Evolutionary conservation across 2,113 vertebrate genomes (phyloP).

Genomic region (Ammodramus savannarum): DNA sequence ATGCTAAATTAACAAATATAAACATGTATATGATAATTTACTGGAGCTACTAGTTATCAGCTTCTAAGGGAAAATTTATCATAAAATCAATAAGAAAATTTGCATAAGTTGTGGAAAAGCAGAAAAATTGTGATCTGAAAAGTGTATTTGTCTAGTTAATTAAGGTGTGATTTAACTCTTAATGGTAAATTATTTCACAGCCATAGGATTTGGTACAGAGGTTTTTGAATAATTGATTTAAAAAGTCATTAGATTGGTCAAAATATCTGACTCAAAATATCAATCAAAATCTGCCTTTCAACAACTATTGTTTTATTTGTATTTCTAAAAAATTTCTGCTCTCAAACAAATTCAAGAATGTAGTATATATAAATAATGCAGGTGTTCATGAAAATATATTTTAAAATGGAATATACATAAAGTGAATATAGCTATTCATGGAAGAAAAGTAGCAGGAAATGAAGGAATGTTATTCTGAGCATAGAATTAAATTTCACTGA

Average conservation of each 20-base stretch:
- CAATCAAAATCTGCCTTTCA: background rate
- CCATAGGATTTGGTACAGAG: background rate
- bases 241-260: background rate
- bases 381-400: background rate
- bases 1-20: constrained; percentile 40
- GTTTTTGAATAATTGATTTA: background rate
- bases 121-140: background rate
- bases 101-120: background rate
- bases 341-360: background rate
- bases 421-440: background rate
- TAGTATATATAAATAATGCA: background rate
- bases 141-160: background rate
- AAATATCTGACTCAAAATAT: background rate
- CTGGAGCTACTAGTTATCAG: background rate
- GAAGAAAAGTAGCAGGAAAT: background rate
- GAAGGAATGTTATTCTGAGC: background rate
- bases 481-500: background rate
- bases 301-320: background rate
- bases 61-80: constrained; percentile 50
- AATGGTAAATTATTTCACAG: background rate
- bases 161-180: background rate
- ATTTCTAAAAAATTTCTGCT: background rate
- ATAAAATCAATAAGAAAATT: constrained; percentile 42
- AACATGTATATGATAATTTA: background rate
- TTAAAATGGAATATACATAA: background rate